Percentiles rank a stretch among this genome's conserved stretches.
phyloP scores from a whole-genome alignment of 2,113 vertebrate genomes.

The Carassius gibelio region DNA sequence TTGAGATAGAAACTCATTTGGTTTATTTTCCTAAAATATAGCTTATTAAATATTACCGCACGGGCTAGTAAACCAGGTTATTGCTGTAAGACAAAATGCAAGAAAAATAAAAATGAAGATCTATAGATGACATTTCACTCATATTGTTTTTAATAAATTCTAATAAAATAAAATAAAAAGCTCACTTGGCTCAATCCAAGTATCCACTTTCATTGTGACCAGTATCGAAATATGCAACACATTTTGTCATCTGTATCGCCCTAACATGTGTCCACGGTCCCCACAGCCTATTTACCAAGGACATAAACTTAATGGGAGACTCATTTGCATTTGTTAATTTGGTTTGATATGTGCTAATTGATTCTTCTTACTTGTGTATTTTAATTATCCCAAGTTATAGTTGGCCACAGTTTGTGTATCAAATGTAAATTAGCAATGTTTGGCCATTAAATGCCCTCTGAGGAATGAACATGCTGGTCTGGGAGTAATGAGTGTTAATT shows the following conservation, averaged over 20 bases:
- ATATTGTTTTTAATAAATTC: not conserved
- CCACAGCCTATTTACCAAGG: conserved; percentile 68
- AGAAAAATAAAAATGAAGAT: not conserved
- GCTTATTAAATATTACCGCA: conserved; percentile 9
- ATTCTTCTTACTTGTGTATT: conserved; percentile 84
- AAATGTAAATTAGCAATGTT: conserved; percentile 73
- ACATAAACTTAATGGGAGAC: conserved; percentile 86
- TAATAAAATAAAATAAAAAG: not conserved
- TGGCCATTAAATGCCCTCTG: conserved; percentile 77
- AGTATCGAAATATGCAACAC: conserved; percentile 71
- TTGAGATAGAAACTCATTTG: conserved; percentile 22
- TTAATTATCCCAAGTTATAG: conserved; percentile 80
- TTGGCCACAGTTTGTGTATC: conserved; percentile 71
- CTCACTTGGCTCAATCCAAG: not conserved
- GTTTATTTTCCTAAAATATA: conserved; percentile 30
- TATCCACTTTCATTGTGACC: conserved; percentile 64
- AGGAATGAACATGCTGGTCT: conserved; percentile 76
- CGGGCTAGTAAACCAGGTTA: not conserved
- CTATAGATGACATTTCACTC: not conserved
- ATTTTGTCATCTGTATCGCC: conserved; percentile 79
- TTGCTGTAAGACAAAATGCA: not conserved
- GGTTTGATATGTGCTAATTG: conserved; percentile 84
- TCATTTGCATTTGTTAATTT: conserved; percentile 90
- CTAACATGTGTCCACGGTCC: conserved; percentile 78
- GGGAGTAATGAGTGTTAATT: conserved; percentile 89